These are phyloP conservation scores for Pherbina coryleti DNA, from an alignment of 2,888 invertebrate genomes.

Conservation along the genomic window DNA sequence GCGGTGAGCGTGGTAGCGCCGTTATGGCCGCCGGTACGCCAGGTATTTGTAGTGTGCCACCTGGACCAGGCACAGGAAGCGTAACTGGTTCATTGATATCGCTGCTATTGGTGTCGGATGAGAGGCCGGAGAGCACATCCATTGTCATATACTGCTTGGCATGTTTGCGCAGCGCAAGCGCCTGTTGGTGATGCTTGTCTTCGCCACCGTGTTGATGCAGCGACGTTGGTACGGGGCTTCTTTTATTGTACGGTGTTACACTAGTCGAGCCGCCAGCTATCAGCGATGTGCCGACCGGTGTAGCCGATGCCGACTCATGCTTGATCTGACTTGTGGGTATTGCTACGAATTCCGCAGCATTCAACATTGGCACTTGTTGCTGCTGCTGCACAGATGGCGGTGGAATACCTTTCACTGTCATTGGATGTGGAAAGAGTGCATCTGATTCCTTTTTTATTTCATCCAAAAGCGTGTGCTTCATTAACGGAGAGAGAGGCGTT, in stretches of 20 bases:
- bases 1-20: conserved; percentile 51
- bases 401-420: conserved; percentile 28
- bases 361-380: conserved; percentile 51
- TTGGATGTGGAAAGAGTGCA: conserved; percentile 46
- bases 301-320: conserved; percentile 57
- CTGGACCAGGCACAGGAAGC: conserved; percentile 56
- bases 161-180: conserved; percentile 49
- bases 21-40: conserved; percentile 64
- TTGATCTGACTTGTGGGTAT: conserved; percentile 66
- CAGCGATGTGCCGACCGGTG: conserved; percentile 53
- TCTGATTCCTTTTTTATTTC: conserved; percentile 64
- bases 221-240: conserved; percentile 45
- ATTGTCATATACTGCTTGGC: conserved; percentile 48
- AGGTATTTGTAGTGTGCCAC: conserved; percentile 60
- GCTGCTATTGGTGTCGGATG: conserved; percentile 60
- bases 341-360: conserved; percentile 53
- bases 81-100: conserved; percentile 49
- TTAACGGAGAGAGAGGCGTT: conserved; percentile 54
- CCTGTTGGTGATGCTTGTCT: conserved; percentile 49
- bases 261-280: conserved; percentile 28
- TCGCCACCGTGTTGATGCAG: conserved; percentile 4
- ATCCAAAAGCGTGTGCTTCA: conserved; percentile 45
- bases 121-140: conserved; percentile 54
- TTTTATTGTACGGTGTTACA: conserved; percentile 25
- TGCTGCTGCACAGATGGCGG: conserved; percentile 20